phyloP scores from a whole-genome alignment of 2,888 invertebrate genomes.

The Drosophila algonquin region DNA sequence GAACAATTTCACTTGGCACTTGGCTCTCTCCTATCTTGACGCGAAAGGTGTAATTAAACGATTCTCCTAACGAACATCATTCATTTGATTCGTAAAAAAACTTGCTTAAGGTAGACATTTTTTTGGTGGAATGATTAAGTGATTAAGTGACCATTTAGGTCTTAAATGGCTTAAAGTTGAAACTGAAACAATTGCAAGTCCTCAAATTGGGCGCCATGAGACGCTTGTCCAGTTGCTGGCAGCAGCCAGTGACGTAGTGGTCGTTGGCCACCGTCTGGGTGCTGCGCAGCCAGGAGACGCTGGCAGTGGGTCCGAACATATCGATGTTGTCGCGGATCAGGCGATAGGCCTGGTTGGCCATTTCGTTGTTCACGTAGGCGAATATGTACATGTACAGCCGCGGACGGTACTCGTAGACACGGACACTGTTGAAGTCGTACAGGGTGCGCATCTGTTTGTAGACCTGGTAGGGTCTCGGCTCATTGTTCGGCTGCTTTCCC shows the following conservation, averaged over 20 bases:
- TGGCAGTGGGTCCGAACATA: slow-evolving; percentile 33
- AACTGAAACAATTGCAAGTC: slow-evolving; percentile 51
- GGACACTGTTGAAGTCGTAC: slow-evolving; percentile 58
- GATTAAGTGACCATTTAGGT: no score
- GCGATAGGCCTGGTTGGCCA: slow-evolving; percentile 61
- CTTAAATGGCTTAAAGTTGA: no score
- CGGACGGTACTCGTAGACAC: slow-evolving; percentile 47
- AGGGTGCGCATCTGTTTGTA: slow-evolving; percentile 52
- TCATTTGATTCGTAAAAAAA: no score
- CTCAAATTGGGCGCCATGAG: neutral
- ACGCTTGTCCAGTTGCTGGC: slow-evolving; percentile 11
- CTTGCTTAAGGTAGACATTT: no score
- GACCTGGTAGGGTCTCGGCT: slow-evolving; percentile 56
- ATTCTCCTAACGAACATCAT: no score
- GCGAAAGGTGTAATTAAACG: neutral
- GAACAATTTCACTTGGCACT: slow-evolving; percentile 1
- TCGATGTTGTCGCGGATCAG: slow-evolving; percentile 9
- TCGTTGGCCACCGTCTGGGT: neutral
- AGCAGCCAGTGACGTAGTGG: slow-evolving; percentile 11
- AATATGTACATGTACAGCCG: slow-evolving; percentile 62
- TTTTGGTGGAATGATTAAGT: neutral
- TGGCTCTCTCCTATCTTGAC: neutral
- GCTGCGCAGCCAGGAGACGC: slow-evolving; percentile 38
- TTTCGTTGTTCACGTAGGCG: slow-evolving; percentile 71
- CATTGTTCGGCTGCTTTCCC: neutral